phyloP scores from a whole-genome alignment of 1,140 invertebrate genomes.

The Philopotamus ludificatus region DNA sequence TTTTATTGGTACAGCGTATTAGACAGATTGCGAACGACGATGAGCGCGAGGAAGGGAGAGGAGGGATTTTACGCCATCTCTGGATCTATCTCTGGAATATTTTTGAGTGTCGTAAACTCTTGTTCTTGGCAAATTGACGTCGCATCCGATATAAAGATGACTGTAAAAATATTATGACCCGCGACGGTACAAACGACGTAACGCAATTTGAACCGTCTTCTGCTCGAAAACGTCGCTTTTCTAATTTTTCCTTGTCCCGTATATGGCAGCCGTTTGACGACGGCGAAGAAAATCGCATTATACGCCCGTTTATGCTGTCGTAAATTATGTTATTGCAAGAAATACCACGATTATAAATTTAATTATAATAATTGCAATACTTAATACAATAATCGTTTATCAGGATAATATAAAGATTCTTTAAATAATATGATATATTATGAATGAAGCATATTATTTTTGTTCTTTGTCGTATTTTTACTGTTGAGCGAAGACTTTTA shows the following conservation, averaged over 20 bases:
- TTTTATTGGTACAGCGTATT: conserved; percentile 29
- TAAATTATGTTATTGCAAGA: too few species aligned
- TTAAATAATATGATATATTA: too few species aligned
- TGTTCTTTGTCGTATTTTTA: too few species aligned
- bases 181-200: background rate
- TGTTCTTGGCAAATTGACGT: conserved; percentile 23
- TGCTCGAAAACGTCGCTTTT: background rate
- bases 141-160: conserved; percentile 23
- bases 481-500: background rate
- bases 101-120: conserved; percentile 27
- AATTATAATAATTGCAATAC: too few species aligned
- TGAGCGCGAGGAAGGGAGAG: background rate
- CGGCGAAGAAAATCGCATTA: background rate
- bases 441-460: too few species aligned
- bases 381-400: too few species aligned
- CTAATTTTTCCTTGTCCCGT: background rate
- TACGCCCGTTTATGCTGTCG: too few species aligned
- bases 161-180: conserved; percentile 28
- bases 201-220: background rate
- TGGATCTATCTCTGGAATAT: conserved; percentile 4
- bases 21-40: conserved; percentile 4
- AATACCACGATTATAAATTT: too few species aligned
- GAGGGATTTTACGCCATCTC: background rate
- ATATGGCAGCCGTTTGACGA: background rate
- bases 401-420: too few species aligned